A percentile compares a stretch with the other conserved stretches of the same genome.
Conservation (phyloP, 2,888 invertebrate genomes). For the Lasioglossum vierecki region DNA sequence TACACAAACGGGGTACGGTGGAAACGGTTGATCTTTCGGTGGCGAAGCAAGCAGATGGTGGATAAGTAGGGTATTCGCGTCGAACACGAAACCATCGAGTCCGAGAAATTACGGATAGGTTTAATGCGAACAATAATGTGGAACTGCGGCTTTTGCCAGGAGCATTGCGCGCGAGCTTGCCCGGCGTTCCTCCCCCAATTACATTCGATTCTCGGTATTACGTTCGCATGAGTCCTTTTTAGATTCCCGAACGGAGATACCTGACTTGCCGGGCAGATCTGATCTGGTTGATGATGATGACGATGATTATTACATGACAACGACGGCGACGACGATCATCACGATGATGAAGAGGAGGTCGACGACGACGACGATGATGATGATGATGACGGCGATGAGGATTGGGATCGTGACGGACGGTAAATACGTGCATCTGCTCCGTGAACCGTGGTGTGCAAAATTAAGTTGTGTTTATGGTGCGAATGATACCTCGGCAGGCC, state of each 20-base stretch:
- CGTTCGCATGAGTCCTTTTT: conserved; percentile 61
- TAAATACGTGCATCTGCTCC: conserved; percentile 64
- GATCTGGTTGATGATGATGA: conserved; percentile 68
- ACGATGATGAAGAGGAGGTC: conserved; percentile 58
- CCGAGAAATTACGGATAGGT: conserved; percentile 53
- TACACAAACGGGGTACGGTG: not conserved
- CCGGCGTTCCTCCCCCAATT: conserved; percentile 63
- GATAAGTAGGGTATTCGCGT: conserved; percentile 54
- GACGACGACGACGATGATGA: conserved; percentile 62
- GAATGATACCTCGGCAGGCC: conserved; percentile 45
- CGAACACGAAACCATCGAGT: conserved; percentile 45
- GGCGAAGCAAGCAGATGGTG: conserved; percentile 58
- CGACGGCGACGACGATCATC: conserved; percentile 60
- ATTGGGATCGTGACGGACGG: conserved; percentile 64
- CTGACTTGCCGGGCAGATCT: conserved; percentile 57
- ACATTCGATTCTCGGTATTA: conserved; percentile 64
- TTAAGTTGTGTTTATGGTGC: conserved; percentile 58
- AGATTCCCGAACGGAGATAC: conserved; percentile 65
- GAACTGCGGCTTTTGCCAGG: conserved; percentile 34
- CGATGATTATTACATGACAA: conserved; percentile 49
- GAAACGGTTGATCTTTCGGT: conserved; percentile 35
- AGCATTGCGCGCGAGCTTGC: conserved; percentile 38
- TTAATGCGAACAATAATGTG: conserved; percentile 62
- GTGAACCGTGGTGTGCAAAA: conserved; percentile 27
- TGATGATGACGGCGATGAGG: conserved; percentile 61